Conservation (phyloP, 35 echinoderm and acorn worm species). For the Holothuria glaberrima region DNA sequence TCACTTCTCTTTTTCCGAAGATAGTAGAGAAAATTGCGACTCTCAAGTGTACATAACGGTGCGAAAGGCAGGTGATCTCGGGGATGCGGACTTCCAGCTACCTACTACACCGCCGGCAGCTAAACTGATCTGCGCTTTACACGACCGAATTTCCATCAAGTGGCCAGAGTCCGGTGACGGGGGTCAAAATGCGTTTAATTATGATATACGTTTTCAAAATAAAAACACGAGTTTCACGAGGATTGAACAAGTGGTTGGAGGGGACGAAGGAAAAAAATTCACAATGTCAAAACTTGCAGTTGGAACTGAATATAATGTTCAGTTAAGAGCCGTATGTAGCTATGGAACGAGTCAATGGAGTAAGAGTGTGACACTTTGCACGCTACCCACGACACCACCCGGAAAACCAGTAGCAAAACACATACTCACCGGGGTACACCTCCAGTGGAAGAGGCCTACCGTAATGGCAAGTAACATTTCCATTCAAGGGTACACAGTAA, state of each 20-base stretch:
- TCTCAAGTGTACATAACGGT: background rate
- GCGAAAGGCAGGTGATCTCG: background rate
- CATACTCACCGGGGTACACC: background rate
- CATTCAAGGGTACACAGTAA: background rate
- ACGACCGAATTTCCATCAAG: background rate
- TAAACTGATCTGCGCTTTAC: background rate
- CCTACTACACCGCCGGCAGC: background rate
- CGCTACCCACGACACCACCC: background rate
- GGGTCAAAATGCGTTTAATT: background rate
- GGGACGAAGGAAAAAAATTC: background rate
- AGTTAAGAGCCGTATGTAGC: background rate
- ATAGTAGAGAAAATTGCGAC: background rate
- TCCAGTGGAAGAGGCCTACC: background rate
- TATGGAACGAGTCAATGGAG: background rate
- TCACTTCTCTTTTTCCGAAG: background rate
- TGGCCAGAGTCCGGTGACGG: background rate
- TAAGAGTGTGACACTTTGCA: background rate
- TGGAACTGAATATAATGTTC: background rate
- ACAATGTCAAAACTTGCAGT: background rate
- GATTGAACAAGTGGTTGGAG: background rate
- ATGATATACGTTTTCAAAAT: background rate
- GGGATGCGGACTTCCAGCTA: background rate
- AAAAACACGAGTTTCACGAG: background rate
- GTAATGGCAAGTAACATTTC: background rate
- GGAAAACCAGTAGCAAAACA: background rate